Conservation (phyloP, 1,140 invertebrate species). For the Neodiprion virginianus region DNA sequence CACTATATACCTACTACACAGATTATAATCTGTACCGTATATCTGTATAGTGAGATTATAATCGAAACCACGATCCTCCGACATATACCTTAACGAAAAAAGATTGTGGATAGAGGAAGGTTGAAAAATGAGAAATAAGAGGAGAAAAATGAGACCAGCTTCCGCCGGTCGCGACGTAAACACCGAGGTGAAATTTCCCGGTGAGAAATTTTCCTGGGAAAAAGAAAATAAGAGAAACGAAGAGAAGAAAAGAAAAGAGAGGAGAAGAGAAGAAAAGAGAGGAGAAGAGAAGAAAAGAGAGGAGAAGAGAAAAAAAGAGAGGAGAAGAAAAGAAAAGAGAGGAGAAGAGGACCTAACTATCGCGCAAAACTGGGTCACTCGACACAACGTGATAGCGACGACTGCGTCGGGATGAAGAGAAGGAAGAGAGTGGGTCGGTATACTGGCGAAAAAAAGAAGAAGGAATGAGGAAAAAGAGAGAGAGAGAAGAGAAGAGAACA, state of each 20-base stretch:
- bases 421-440: neutral
- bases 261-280: conserved; percentile 9
- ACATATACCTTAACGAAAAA: no score
- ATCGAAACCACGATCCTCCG: no score
- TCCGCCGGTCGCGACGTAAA: no score
- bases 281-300: conserved; percentile 1
- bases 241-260: conserved; percentile 14
- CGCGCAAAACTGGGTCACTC: neutral
- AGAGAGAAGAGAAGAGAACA: neutral
- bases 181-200: neutral
- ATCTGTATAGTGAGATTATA: no score
- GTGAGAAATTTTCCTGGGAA: conserved; percentile 9
- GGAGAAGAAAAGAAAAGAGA: conserved; percentile 11
- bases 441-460: neutral
- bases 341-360: conserved; percentile 17
- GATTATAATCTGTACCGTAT: no score
- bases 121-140: no score
- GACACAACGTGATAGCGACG: neutral
- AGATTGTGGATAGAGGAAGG: no score
- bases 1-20: no score
- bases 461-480: neutral
- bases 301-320: no score
- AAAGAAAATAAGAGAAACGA: neutral
- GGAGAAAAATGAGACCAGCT: no score
- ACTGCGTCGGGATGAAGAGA: neutral